Conservation (phyloP, 1,140 invertebrate genomes). For the Aphis craccivora region DNA sequence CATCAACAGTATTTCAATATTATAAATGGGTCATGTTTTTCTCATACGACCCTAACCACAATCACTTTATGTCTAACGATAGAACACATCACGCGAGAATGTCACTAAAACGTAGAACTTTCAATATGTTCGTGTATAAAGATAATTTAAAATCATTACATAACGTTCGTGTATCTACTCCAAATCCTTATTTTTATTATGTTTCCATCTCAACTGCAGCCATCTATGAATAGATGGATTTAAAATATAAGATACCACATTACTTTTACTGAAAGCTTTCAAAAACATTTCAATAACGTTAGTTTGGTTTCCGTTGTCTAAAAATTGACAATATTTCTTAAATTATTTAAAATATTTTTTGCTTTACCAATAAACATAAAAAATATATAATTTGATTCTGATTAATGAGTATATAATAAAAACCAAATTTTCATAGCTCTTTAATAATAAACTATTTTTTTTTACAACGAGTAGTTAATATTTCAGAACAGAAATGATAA, state of each 20-base stretch:
- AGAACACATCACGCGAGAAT: background rate
- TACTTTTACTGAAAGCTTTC: background rate
- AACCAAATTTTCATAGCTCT: background rate
- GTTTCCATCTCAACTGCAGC: background rate
- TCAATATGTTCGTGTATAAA: conserved; percentile 21
- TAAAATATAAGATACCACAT: background rate
- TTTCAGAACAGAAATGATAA: background rate
- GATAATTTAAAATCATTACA: conserved; percentile 44
- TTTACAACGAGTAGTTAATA: background rate
- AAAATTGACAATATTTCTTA: conserved; percentile 20
- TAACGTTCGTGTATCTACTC: background rate
- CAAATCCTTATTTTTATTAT: background rate
- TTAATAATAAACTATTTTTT: background rate
- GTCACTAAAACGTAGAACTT: background rate
- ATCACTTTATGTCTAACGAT: background rate
- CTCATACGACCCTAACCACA: background rate
- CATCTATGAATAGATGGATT: conserved; percentile 3
- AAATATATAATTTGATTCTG: background rate
- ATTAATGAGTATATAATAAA: background rate
- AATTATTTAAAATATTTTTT: background rate
- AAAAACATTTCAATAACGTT: background rate
- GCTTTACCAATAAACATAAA: background rate
- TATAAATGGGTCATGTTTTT: background rate
- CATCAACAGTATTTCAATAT: background rate
- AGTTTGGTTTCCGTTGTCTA: background rate